A percentile compares a stretch with the other conserved stretches of the same genome.
phyloP scores from a whole-genome alignment of 2,113 vertebrate species.

The Halichoerus grypus region DNA sequence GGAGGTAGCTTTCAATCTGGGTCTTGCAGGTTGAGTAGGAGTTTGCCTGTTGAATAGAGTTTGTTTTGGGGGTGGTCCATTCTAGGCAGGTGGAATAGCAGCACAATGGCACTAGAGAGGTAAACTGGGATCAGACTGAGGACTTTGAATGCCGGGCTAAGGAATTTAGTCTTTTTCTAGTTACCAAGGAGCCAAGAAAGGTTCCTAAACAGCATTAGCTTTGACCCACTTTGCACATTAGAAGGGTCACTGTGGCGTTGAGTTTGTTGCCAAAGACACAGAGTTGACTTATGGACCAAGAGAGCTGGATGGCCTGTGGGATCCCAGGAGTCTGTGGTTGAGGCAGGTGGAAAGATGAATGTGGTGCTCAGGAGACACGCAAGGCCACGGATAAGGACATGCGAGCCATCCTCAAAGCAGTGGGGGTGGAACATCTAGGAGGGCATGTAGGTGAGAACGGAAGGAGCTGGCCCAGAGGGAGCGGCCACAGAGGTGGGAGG shows the following conservation, averaged over 20 bases:
- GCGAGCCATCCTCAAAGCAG: background rate
- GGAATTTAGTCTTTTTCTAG: background rate
- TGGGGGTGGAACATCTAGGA: no score
- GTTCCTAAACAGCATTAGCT: background rate
- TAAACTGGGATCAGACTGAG: background rate
- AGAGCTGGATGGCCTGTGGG: background rate
- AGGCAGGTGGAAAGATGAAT: background rate
- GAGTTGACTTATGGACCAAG: background rate
- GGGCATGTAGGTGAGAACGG: background rate
- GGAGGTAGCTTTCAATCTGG: background rate
- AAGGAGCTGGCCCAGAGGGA: background rate
- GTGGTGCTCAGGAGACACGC: background rate
- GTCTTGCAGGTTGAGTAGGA: background rate
- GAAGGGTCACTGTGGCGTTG: background rate
- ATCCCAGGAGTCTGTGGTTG: background rate
- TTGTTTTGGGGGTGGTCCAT: background rate
- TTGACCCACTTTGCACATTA: background rate
- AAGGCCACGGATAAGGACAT: background rate
- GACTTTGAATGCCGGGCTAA: background rate
- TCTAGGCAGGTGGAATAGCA: background rate
- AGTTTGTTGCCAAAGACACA: background rate
- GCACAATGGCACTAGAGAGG: background rate
- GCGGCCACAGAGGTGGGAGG: background rate
- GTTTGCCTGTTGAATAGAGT: background rate
- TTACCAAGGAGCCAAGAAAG: background rate